Conservation (phyloP, 1,140 invertebrate genomes). For the Aplysia californica region DNA sequence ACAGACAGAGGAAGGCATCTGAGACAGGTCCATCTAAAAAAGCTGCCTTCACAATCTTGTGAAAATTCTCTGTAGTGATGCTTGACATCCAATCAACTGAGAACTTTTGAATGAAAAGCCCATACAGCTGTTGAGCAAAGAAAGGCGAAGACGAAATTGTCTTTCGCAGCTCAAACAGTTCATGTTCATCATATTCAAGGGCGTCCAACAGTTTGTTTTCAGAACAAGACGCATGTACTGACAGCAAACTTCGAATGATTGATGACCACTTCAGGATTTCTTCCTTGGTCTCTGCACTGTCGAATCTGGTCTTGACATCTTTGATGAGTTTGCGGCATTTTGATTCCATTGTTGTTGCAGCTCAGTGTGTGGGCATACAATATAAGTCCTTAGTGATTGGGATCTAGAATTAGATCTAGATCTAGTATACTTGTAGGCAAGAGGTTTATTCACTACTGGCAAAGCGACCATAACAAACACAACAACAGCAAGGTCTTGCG, state of each 20-base stretch:
- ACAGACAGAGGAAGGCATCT: constrained; percentile 2
- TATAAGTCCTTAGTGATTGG: too few species aligned
- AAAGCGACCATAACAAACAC: too few species aligned
- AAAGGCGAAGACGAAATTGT: neutral
- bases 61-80: neutral
- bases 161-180: neutral
- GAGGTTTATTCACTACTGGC: too few species aligned
- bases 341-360: too few species aligned
- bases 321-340: too few species aligned
- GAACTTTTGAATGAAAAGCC: neutral
- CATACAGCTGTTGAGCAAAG: neutral
- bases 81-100: constrained; percentile 7
- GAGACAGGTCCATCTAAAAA: neutral
- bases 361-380: too few species aligned
- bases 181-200: neutral
- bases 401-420: too few species aligned
- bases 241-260: neutral
- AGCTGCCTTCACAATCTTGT: neutral
- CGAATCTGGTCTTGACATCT: too few species aligned
- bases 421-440: too few species aligned
- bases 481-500: too few species aligned
- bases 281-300: neutral
- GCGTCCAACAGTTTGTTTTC: too few species aligned
- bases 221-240: neutral
- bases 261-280: constrained; percentile 9